phyloP scores from a whole-genome alignment of 2,113 vertebrate genomes.

The Cyanistes caeruleus region DNA sequence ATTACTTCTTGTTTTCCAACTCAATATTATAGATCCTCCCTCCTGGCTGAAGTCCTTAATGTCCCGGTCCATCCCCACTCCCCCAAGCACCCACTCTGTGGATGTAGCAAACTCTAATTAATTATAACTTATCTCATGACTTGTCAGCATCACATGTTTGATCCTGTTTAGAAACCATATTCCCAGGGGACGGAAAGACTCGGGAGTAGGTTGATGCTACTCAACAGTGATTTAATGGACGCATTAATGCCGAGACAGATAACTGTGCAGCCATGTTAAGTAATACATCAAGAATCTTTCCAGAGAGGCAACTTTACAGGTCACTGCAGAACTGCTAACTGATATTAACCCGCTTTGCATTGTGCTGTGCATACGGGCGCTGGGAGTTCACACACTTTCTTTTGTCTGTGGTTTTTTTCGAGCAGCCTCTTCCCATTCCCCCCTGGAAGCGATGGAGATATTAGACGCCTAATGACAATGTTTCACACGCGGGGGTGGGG shows the following conservation, averaged over 20 bases:
- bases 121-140: constrained; percentile 63
- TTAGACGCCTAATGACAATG: constrained; percentile 65
- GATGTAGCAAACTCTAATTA: constrained; percentile 66
- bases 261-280: constrained; percentile 52
- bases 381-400: constrained; percentile 31
- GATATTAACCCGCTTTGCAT: constrained; percentile 26
- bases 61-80: constrained; percentile 25
- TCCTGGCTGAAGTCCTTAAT: constrained; percentile 29
- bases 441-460: constrained; percentile 54
- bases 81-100: constrained; percentile 53
- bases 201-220: constrained; percentile 45
- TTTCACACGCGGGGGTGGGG: constrained; percentile 66
- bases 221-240: constrained; percentile 69
- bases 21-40: constrained; percentile 64
- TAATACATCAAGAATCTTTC: constrained; percentile 62
- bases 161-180: constrained; percentile 69
- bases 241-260: constrained; percentile 52
- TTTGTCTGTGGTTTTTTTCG: not conserved
- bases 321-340: constrained; percentile 37
- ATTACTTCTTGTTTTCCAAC: constrained; percentile 55
- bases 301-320: constrained; percentile 53
- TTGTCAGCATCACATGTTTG: constrained; percentile 66
- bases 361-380: not conserved
- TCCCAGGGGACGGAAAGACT: constrained; percentile 50
- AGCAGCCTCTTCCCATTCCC: constrained; percentile 46